Conservation (phyloP, 1,140 invertebrate genomes). For the Macrobrachium nipponense region DNA sequence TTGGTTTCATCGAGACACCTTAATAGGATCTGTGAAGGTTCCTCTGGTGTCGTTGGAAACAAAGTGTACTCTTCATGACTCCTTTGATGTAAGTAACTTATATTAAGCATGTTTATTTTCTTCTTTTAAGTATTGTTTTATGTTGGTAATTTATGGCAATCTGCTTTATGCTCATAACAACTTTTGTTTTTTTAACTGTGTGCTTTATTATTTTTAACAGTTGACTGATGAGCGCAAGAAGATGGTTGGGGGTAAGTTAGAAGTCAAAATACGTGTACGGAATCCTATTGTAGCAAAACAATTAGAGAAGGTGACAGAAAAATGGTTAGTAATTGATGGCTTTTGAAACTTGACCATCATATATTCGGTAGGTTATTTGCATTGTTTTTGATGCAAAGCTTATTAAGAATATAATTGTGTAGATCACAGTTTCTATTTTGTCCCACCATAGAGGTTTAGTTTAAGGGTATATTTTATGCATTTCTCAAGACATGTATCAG, state of each 20-base stretch:
- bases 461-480: too few species aligned
- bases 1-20: conserved; percentile 85
- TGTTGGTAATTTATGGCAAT: too few species aligned
- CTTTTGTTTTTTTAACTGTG: too few species aligned
- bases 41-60: conserved; percentile 89
- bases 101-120: too few species aligned
- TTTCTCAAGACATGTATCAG: too few species aligned
- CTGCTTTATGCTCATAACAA: too few species aligned
- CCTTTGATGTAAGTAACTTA: conserved; percentile 79
- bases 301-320: conserved; percentile 89
- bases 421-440: too few species aligned
- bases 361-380: too few species aligned
- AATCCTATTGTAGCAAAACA: conserved; percentile 91
- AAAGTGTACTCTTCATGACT: conserved; percentile 88
- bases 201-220: conserved; percentile 71
- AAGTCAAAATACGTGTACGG: conserved; percentile 90
- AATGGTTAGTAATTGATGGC: conserved; percentile 84
- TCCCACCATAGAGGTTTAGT: too few species aligned
- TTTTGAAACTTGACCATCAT: conserved; percentile 20
- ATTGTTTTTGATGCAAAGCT: too few species aligned
- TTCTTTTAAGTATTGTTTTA: too few species aligned
- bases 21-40: conserved; percentile 86
- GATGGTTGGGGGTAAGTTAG: conserved; percentile 87
- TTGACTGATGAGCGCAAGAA: conserved; percentile 92
- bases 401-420: too few species aligned